Conservation (phyloP, 2,113 vertebrate genomes). For the Arenaria interpres region DNA sequence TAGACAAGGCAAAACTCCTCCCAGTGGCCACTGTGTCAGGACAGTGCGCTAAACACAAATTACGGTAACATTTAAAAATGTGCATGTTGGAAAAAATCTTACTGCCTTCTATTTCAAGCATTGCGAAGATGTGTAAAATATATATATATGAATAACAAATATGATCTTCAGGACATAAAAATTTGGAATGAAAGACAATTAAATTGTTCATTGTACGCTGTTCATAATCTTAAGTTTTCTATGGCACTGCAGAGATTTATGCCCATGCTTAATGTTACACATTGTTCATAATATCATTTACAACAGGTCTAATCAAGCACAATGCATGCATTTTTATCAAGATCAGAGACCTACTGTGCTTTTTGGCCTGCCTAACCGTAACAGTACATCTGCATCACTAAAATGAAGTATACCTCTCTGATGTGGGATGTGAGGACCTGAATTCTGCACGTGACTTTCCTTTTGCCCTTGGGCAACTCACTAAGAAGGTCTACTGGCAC, state of each 20-base stretch:
- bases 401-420: background rate
- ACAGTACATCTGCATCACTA: background rate
- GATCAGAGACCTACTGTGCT: background rate
- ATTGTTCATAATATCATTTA: background rate
- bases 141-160: background rate
- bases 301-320: background rate
- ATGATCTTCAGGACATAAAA: background rate
- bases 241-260: background rate
- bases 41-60: background rate
- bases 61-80: background rate
- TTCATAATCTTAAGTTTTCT: background rate
- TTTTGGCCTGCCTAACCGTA: background rate
- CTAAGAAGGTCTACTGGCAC: background rate
- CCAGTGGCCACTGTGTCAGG: background rate
- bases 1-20: background rate
- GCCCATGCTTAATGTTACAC: background rate
- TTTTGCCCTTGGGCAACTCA: background rate
- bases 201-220: background rate
- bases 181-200: background rate
- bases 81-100: background rate
- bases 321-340: background rate
- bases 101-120: background rate
- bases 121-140: background rate
- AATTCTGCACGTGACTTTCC: background rate
- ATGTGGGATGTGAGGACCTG: rapidly evolving